These are phyloP conservation scores for Limnephilus lunatus DNA, from an alignment of 2,888 invertebrate genomes.

Conservation along the genomic window DNA sequence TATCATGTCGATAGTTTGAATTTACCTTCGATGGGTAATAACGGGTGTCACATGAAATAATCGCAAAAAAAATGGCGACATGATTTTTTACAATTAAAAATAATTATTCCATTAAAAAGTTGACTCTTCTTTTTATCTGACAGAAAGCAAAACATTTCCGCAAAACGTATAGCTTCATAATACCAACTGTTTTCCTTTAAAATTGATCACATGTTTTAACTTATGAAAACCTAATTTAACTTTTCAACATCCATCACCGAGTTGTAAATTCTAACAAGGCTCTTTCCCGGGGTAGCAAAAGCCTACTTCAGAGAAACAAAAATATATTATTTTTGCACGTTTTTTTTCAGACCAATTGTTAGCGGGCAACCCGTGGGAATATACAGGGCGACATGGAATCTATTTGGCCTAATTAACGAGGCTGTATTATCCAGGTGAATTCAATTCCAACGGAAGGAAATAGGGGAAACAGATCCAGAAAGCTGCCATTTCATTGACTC, in stretches of 20 bases:
- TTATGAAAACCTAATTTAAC: no score
- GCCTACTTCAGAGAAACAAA: not conserved
- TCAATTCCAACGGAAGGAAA: not conserved
- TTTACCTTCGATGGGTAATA: no score
- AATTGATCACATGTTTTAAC: no score
- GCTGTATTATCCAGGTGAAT: not conserved
- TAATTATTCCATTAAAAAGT: not conserved
- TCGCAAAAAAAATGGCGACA: no score
- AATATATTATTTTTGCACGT: not conserved
- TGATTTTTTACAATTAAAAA: no score
- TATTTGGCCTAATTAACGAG: slow-evolving; percentile 6
- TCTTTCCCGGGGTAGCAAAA: not conserved
- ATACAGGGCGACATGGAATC: not conserved
- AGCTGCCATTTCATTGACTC: not conserved
- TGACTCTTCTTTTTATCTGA: not conserved
- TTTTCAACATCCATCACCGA: not conserved
- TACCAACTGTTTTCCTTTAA: no score
- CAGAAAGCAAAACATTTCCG: no score
- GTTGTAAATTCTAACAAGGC: not conserved
- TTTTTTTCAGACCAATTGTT: not conserved
- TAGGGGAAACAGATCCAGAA: not conserved
- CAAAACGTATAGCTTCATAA: not conserved
- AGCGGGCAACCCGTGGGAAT: not conserved
- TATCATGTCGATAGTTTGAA: not conserved
- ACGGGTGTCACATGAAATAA: no score